Percentiles rank a stretch among this genome's conserved stretches.
These are phyloP conservation scores for Seira sanloemensis DNA, from an alignment of 2,888 invertebrate species.

Conservation along the genomic window DNA sequence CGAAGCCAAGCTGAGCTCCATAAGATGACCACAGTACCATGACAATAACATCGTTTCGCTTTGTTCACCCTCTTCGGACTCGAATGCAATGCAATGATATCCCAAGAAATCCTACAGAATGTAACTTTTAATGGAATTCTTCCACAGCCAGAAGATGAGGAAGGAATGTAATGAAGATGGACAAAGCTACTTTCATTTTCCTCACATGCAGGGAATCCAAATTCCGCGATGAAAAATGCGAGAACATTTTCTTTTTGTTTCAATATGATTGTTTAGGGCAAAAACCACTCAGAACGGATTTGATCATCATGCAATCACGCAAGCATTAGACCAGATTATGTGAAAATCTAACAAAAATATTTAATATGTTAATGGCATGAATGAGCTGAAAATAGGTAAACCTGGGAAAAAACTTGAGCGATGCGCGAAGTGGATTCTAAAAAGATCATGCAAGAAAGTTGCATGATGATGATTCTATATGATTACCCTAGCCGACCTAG, in stretches of 20 bases:
- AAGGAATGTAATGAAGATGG: background rate
- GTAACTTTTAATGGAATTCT: no score
- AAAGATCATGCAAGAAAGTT: background rate
- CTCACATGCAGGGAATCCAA: background rate
- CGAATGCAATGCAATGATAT: no score
- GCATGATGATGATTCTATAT: background rate
- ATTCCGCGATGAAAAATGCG: background rate
- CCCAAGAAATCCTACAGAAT: no score
- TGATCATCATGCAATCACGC: slow-evolving; percentile 8
- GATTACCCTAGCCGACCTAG: no score
- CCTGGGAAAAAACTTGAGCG: background rate
- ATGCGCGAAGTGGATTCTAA: background rate
- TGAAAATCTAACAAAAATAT: background rate
- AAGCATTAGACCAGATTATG: background rate
- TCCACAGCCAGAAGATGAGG: background rate
- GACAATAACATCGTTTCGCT: background rate
- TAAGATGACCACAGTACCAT: background rate
- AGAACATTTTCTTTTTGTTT: background rate
- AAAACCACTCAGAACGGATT: background rate
- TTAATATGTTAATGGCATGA: background rate
- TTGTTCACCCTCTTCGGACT: background rate
- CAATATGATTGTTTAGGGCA: no score
- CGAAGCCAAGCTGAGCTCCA: background rate
- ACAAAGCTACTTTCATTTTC: background rate
- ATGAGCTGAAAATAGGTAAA: background rate